Percentiles rank a stretch among this genome's conserved stretches.
These are phyloP conservation scores for Orthosia gracilis DNA, from an alignment of 2,888 invertebrate species.

Conservation along the genomic window DNA sequence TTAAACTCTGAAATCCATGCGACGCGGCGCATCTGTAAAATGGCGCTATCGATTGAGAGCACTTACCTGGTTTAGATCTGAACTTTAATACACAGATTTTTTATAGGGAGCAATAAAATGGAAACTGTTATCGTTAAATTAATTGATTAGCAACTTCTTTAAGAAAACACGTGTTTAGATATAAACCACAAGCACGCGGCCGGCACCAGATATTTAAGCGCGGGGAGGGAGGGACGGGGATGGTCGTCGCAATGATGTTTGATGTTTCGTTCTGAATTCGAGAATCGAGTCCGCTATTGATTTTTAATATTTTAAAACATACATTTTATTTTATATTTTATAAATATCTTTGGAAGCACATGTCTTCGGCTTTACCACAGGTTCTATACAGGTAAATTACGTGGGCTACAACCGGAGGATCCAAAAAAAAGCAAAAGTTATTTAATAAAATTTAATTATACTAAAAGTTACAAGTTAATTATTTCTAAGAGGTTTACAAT, in stretches of 20 bases:
- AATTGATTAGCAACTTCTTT: constrained; percentile 40
- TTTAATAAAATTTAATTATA: too few relatives aligned
- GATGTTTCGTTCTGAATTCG: constrained; percentile 43
- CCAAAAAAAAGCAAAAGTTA: too few relatives aligned
- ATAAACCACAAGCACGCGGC: constrained; percentile 70
- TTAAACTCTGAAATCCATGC: constrained; percentile 26
- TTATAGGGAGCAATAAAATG: constrained; percentile 4
- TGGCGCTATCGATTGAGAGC: constrained; percentile 42
- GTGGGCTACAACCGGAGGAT: too few relatives aligned
- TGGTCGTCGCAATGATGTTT: constrained; percentile 20
- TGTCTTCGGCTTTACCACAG: too few relatives aligned
- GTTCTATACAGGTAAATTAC: too few relatives aligned
- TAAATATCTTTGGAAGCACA: too few relatives aligned
- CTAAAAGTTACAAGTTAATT: too few relatives aligned
- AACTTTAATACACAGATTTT: constrained; percentile 15
- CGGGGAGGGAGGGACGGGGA: constrained; percentile 13
- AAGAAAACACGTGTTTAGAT: constrained; percentile 75
- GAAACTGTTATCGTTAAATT: constrained; percentile 11
- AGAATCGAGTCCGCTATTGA: constrained; percentile 4
- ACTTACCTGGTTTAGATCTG: constrained; percentile 41
- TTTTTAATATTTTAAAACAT: constrained; percentile 8
- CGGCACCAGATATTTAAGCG: constrained; percentile 53
- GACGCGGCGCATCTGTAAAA: constrained; percentile 45
- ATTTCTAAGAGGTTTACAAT: too few relatives aligned
- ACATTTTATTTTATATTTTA: too few relatives aligned